Percentiles rank a stretch among this genome's conserved stretches.
Evolutionary conservation across 1,140 invertebrate genomes (phyloP).

Genomic region (Anadara kagoshimensis): DNA sequence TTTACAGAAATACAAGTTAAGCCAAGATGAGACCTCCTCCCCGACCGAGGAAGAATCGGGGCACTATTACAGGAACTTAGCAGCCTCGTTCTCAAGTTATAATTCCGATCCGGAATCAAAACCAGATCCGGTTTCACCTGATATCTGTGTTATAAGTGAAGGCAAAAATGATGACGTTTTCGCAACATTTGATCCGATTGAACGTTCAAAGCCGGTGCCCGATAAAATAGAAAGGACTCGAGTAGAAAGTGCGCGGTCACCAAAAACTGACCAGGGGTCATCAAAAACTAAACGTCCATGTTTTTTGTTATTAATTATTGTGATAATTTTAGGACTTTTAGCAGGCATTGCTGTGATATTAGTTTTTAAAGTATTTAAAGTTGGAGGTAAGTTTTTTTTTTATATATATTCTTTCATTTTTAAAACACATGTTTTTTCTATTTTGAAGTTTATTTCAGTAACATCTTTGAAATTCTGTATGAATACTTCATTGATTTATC

Average conservation of each 20-base stretch:
- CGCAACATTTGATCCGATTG: background rate
- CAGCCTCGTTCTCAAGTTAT: background rate
- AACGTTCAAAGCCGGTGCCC: background rate
- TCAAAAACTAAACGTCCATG: background rate
- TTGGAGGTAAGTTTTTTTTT: background rate
- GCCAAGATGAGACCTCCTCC: background rate
- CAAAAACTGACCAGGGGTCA: background rate
- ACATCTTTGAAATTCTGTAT: too few relatives aligned
- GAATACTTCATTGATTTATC: too few relatives aligned
- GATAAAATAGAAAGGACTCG: conserved; percentile 9
- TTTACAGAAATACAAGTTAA: conserved; percentile 22
- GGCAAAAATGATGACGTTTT: conserved; percentile 18
- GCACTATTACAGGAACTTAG: conserved; percentile 18
- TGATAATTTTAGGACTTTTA: conserved; percentile 13
- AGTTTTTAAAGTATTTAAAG: conserved; percentile 8
- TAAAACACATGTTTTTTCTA: too few relatives aligned
- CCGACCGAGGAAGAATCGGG: background rate
- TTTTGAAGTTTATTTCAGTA: too few relatives aligned
- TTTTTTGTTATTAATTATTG: conserved; percentile 1
- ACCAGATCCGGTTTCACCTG: too few relatives aligned
- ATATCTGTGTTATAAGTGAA: too few relatives aligned
- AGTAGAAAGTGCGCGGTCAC: conserved; percentile 10
- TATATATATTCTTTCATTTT: too few relatives aligned
- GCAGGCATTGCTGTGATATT: conserved; percentile 25
- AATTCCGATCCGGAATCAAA: too few relatives aligned